Evolutionary conservation across 2,797 vertebrate species (phyloP), one percentile per base, ranked within the genome.

Genomic region (Aratinga solstitialis): DNA sequence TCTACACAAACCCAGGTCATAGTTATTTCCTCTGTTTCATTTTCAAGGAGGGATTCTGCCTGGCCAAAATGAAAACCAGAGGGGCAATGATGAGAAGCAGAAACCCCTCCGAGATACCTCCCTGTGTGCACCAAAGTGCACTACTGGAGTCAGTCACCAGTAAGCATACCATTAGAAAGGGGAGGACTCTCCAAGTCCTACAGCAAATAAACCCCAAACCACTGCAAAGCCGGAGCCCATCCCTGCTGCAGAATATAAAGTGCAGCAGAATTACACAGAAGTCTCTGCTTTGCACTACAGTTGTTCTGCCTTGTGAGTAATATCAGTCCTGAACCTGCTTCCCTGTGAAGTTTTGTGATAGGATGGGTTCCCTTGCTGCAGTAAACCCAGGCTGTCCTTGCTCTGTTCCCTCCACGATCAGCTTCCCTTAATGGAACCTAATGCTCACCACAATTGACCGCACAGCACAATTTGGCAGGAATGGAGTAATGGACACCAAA

Each of bases 91-190:
- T 13, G 43, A 62, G 59, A 30, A 72, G 50, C 30, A 69, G 72
- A 73, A 84, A 42, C 23, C 27, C 12, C 67, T 32, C 32, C 34
- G 29, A 69, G 38, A 5, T 47, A 20, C 4, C 8, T 42, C 13
- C n/a, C 13, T 3, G 1, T 13, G 54, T 13, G 15, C 50, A 66
- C 7, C 2, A 2, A 62, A 40, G 13, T 34, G 9, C 3, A 2
- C 19, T 5, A 8, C 7, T 40, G 20, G 58, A 59, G 11, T 19
- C 58, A 40, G 45, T 54, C 68, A 47, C 21, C 61, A 40, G 56
- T 9, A 2, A 34, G 27, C n/a, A 79, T 27, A 50, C 1, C 2
- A 5, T 38, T 53, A 43, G 21, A 32, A 38, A 26, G 21, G 7
- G 15, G 24, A 74, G 13, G 23, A 7, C 24, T 47, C 21, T 72